These are phyloP conservation scores for Intellagama lesueurii DNA, from an alignment of 2,797 vertebrate genomes.

Conservation along the genomic window DNA sequence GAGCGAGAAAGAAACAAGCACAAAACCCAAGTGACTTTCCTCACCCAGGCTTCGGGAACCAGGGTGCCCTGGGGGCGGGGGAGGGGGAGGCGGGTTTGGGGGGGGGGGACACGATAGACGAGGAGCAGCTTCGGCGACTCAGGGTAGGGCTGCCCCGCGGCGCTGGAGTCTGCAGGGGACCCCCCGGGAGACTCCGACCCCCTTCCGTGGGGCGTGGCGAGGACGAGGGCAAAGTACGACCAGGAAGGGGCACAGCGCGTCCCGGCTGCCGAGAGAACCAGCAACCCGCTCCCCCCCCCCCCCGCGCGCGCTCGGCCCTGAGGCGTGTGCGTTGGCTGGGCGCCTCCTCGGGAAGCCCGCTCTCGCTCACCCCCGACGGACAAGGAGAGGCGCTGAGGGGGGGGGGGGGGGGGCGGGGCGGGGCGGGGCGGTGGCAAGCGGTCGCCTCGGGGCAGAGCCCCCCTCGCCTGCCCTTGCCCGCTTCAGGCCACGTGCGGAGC, in stretches of 20 bases:
- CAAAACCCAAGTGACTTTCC: no score
- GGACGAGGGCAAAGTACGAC: neutral
- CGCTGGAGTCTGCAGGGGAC: neutral
- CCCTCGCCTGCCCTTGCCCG: neutral
- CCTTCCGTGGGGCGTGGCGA: neutral
- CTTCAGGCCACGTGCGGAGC: neutral
- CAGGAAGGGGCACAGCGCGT: neutral
- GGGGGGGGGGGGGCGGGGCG: neutral
- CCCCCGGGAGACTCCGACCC: no score
- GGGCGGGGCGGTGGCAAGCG: neutral
- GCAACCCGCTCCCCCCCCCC: no score
- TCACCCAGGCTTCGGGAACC: no score
- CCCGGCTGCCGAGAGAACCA: no score
- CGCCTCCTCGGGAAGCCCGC: neutral
- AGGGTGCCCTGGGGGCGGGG: no score
- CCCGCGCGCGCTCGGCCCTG: no score
- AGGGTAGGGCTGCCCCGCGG: neutral
- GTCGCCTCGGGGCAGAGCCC: conserved; percentile 26
- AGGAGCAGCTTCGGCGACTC: no score
- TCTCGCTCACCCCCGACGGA: neutral
- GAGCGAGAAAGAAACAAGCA: neutral
- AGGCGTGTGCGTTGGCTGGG: no score
- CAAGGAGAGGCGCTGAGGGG: no score
- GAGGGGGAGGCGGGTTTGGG: neutral
- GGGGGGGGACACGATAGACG: no score